Evolutionary conservation across 2,113 vertebrate genomes (phyloP).

Genomic region (Callorhinus ursinus): DNA sequence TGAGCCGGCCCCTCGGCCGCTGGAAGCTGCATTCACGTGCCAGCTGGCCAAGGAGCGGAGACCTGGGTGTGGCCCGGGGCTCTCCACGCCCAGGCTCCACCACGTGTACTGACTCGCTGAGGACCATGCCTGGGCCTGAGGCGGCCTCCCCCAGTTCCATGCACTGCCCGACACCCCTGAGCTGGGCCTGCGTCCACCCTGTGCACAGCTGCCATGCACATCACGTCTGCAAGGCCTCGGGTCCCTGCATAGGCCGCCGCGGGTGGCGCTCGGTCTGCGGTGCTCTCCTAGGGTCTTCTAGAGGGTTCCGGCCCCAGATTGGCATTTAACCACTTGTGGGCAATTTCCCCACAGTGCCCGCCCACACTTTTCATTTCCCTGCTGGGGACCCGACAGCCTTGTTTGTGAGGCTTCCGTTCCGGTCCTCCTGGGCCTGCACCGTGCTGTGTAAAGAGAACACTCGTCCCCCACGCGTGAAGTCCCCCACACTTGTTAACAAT

Average conservation of each 20-base stretch:
- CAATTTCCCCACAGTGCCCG: not conserved
- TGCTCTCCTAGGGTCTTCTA: not conserved
- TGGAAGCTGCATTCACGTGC: not conserved
- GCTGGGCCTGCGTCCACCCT: not conserved
- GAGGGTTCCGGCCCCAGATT: not conserved
- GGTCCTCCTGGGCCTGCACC: not conserved
- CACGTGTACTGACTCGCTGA: not conserved
- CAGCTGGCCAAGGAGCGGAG: not conserved
- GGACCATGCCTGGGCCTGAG: not conserved
- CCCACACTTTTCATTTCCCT: not conserved
- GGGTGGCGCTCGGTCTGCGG: accelerated
- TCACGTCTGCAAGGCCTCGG: not conserved
- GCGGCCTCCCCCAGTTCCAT: not conserved
- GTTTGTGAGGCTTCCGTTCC: not conserved
- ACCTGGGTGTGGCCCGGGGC: no score
- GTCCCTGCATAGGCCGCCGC: not conserved
- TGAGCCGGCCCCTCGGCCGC: not conserved
- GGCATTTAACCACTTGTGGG: not conserved
- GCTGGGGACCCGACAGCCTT: not conserved
- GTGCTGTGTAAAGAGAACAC: not conserved
- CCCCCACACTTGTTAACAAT: not conserved
- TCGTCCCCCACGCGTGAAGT: not conserved
- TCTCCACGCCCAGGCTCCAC: no score
- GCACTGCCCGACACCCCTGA: not conserved
- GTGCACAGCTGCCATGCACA: no score